These are phyloP conservation scores for Emmelina monodactyla DNA, from an alignment of 2,888 invertebrate genomes.

Conservation along the genomic window DNA sequence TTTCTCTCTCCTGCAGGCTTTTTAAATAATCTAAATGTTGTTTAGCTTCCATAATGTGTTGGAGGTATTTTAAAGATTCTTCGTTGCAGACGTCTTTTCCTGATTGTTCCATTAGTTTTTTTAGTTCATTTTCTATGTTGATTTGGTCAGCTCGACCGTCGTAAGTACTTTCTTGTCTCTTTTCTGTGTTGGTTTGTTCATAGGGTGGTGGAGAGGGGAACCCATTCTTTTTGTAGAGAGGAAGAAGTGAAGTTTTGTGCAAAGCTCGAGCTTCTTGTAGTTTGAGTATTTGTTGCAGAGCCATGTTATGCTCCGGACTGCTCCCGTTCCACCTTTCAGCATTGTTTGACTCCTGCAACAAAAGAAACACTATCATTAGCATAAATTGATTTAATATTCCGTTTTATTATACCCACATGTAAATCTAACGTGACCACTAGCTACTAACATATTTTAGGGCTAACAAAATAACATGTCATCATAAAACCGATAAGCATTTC, in stretches of 20 bases:
- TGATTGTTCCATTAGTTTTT: conserved; percentile 66
- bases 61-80: conserved; percentile 50
- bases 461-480: conserved; percentile 20
- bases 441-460: not conserved
- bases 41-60: conserved; percentile 56
- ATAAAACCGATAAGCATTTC: conserved; percentile 18
- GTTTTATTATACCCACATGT: too few relatives aligned
- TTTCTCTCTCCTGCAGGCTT: conserved; percentile 47
- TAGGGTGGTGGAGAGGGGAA: conserved; percentile 58
- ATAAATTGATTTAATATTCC: too few relatives aligned
- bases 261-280: conserved; percentile 86
- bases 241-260: conserved; percentile 63
- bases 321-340: conserved; percentile 91
- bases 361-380: too few relatives aligned
- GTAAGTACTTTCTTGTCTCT: conserved; percentile 30
- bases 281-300: conserved; percentile 89
- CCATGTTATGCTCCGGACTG: conserved; percentile 90
- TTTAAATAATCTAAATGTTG: conserved; percentile 47
- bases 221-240: conserved; percentile 53
- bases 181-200: conserved; percentile 27
- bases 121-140: conserved; percentile 65
- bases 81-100: conserved; percentile 48
- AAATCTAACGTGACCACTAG: too few relatives aligned
- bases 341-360: conserved; percentile 81
- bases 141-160: conserved; percentile 57